Base-by-base conservation (phyloP, 2,797 vertebrate species). In the Setipinna tenuifilis region DNA sequence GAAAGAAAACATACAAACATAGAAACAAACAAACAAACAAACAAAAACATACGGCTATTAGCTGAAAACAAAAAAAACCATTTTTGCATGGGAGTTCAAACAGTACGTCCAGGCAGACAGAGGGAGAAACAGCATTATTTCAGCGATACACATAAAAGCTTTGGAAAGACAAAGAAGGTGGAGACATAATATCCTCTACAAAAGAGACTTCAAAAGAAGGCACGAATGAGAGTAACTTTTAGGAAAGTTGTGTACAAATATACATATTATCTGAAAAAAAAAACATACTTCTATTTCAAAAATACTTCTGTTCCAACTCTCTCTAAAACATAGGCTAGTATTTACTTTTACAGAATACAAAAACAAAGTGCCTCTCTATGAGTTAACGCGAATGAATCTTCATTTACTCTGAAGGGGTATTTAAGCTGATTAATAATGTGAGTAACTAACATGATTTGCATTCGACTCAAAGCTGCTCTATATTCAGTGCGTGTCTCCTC, bases 1-100 rank as follows among this genome's bases (percentile, higher is more conserved):
- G 92, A 94, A 94, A 91, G 88, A 91, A 93, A 94, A 95, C 87
- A 91, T 83, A 91, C 84, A 88, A 89, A 93, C 88, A 91, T 80
- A 95, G 88, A 92, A 31, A 93, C 89, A 94, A 81, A 90, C 93
- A 88, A 91, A 92, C 88, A 92, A 92, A 85, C 82, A 88, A 87
- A 89, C 62, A 88, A 88, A 93, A 91, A 93, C 92, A 93, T 95
- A 87, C 95, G 94, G 92, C 93, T 91, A 94, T 95, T 95, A 95
- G 95, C 93, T 58, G 89, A 91, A 93, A 88, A 89, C 78, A 84
- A 44, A 6, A 57, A 50, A 85, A 81, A 25, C 12, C 81, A 78
- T 35, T 78, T 78, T 78, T 21, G 35, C 35, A 78, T 78, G 12
- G 35, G 71, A 17, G 19, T 41, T 19, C 44, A 78, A 78, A 78